Percentiles rank a stretch among this genome's conserved stretches.
These are phyloP conservation scores for Itoplectis maculator DNA, from an alignment of 2,888 invertebrate species.

Conservation along the genomic window DNA sequence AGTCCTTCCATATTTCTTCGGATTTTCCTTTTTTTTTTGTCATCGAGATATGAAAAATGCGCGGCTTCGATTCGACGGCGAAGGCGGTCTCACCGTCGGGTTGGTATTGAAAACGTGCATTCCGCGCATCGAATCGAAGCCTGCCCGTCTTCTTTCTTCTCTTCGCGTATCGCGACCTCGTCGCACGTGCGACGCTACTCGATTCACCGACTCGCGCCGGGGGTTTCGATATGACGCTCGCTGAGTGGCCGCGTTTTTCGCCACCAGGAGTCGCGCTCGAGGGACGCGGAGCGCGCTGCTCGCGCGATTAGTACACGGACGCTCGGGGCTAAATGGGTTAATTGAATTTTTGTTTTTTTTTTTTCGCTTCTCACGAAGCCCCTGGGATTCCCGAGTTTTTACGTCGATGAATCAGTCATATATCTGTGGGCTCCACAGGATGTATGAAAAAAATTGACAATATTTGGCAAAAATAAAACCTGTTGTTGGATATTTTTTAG, in stretches of 20 bases:
- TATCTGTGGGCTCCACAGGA: too few species aligned
- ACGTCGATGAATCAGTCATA: neutral
- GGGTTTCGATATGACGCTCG: constrained; percentile 76
- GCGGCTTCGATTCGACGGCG: constrained; percentile 17
- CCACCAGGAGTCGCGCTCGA: constrained; percentile 53
- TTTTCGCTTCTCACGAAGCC: neutral
- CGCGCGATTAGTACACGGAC: constrained; percentile 20
- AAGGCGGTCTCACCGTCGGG: constrained; percentile 23
- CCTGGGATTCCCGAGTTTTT: neutral
- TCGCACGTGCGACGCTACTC: constrained; percentile 66
- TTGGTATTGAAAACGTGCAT: constrained; percentile 63
- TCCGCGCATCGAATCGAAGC: constrained; percentile 36
- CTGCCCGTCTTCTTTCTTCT: constrained; percentile 14
- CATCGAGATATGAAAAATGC: constrained; percentile 32
- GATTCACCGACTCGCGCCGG: constrained; percentile 77
- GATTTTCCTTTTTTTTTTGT: constrained; percentile 16
- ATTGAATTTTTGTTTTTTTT: neutral
- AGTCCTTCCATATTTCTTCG: constrained; percentile 18
- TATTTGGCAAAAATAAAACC: too few species aligned
- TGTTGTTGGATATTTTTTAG: too few species aligned
- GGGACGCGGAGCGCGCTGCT: neutral
- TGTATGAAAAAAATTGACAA: too few species aligned
- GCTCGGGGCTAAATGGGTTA: neutral
- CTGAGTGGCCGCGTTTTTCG: constrained; percentile 70
- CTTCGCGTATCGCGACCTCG: constrained; percentile 20